A percentile compares a stretch with the other conserved stretches of the same genome.
Evolutionary conservation across 2,888 invertebrate genomes (phyloP).

Genomic region (Apomyelois bistriatella): DNA sequence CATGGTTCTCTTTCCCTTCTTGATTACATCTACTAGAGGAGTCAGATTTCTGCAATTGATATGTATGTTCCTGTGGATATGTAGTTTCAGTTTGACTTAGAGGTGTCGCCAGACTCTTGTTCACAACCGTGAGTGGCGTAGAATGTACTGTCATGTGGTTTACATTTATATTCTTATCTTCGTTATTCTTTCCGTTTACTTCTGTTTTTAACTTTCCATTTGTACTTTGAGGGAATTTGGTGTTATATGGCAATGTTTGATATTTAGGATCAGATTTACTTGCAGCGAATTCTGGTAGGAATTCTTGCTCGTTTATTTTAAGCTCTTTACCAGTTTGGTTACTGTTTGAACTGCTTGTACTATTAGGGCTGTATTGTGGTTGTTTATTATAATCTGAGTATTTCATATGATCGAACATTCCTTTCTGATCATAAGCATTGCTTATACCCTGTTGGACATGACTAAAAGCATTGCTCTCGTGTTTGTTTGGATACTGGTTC

Average conservation of each 20-base stretch:
- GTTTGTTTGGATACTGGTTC: constrained; percentile 63
- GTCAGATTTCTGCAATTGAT: constrained; percentile 77
- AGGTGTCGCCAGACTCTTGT: constrained; percentile 83
- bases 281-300: constrained; percentile 84
- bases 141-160: constrained; percentile 80
- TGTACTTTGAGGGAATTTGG: constrained; percentile 86
- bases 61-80: constrained; percentile 76
- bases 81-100: constrained; percentile 79
- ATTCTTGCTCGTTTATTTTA: constrained; percentile 77
- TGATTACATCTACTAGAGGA: constrained; percentile 74
- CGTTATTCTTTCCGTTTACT: constrained; percentile 57
- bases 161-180: constrained; percentile 65
- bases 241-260: constrained; percentile 94
- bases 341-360: constrained; percentile 72
- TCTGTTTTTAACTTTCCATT: constrained; percentile 65
- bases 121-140: constrained; percentile 75
- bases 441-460: constrained; percentile 73
- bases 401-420: constrained; percentile 65
- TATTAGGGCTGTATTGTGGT: constrained; percentile 80
- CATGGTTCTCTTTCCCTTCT: constrained; percentile 77
- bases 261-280: constrained; percentile 94
- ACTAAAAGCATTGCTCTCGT: constrained; percentile 53
- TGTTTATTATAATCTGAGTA: constrained; percentile 73
- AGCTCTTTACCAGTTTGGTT: constrained; percentile 71
- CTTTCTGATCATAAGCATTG: constrained; percentile 70